A percentile compares a stretch with the other conserved stretches of the same genome.
phyloP scores from a whole-genome alignment of 2,888 invertebrate species.

The Phengaris arion region DNA sequence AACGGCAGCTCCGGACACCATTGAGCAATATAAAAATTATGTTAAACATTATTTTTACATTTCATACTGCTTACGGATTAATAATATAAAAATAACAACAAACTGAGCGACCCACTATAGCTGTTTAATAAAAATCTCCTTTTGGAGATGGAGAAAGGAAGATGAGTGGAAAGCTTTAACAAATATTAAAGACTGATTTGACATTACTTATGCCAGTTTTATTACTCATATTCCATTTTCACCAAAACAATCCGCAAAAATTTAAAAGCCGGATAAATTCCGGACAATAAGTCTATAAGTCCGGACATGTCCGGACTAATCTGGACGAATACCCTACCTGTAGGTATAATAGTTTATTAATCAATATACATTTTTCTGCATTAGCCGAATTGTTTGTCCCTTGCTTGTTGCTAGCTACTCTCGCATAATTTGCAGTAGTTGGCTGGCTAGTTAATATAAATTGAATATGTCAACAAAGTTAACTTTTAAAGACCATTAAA shows the following conservation, averaged over 20 bases:
- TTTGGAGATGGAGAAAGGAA: too few species aligned
- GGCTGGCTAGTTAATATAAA: slow-evolving; percentile 2
- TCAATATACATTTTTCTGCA: too few species aligned
- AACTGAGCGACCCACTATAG: neutral
- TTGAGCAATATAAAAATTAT: slow-evolving; percentile 64
- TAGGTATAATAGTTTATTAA: too few species aligned
- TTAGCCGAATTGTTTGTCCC: neutral
- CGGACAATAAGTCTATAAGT: too few species aligned
- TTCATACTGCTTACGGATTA: slow-evolving; percentile 31
- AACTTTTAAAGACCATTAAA: slow-evolving; percentile 17
- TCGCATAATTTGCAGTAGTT: neutral
- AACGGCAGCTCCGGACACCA: slow-evolving; percentile 59
- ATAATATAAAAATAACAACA: slow-evolving; percentile 16
- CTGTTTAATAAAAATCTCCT: neutral
- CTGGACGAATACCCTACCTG: too few species aligned
- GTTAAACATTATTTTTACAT: slow-evolving; percentile 59
- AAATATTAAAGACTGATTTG: too few species aligned
- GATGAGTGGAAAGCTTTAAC: too few species aligned
- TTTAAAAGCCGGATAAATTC: too few species aligned
- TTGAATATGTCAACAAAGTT: slow-evolving; percentile 9
- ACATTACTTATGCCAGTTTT: too few species aligned
- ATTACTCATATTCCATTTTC: too few species aligned
- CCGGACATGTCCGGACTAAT: too few species aligned
- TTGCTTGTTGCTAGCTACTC: neutral
- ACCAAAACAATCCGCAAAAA: too few species aligned